A percentile compares a stretch with the other conserved stretches of the same genome.
Evolutionary conservation across 2,797 vertebrate species (phyloP).

Genomic region (Dendrocincla tyrannina): DNA sequence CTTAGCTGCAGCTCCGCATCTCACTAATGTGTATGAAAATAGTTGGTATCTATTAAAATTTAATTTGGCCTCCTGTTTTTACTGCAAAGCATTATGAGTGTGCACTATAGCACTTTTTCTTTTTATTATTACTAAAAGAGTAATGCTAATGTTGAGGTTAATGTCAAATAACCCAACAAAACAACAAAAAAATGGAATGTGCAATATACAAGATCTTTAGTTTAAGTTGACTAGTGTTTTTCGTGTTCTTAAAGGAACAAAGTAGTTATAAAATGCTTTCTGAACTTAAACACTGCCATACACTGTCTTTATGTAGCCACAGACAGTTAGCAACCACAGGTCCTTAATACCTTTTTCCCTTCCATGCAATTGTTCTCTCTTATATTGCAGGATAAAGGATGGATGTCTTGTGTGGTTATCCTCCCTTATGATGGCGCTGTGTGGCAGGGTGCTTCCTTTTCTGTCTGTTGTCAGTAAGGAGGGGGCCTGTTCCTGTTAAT

Average conservation of each 20-base stretch:
- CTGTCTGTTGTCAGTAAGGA: neutral
- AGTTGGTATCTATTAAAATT: neutral
- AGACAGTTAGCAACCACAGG: neutral
- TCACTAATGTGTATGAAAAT: neutral
- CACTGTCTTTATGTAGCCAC: neutral
- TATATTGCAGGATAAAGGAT: neutral
- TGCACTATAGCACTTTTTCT: neutral
- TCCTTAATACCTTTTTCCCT: neutral
- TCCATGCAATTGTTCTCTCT: neutral
- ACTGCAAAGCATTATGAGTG: neutral
- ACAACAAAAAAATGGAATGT: neutral
- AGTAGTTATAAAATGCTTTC: neutral
- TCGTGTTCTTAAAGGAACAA: neutral
- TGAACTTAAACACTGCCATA: neutral
- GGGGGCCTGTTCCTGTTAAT: conserved; percentile 17
- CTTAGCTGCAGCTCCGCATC: neutral
- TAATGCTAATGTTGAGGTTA: neutral
- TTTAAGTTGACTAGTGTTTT: neutral
- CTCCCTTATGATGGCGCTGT: conserved; percentile 16
- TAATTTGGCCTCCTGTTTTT: neutral
- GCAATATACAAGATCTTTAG: neutral
- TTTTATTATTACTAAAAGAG: neutral
- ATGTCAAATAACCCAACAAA: neutral
- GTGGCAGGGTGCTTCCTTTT: neutral
- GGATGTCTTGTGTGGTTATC: neutral